Conservation (phyloP, 2,797 vertebrate genomes). For the Capromys pilorides region DNA sequence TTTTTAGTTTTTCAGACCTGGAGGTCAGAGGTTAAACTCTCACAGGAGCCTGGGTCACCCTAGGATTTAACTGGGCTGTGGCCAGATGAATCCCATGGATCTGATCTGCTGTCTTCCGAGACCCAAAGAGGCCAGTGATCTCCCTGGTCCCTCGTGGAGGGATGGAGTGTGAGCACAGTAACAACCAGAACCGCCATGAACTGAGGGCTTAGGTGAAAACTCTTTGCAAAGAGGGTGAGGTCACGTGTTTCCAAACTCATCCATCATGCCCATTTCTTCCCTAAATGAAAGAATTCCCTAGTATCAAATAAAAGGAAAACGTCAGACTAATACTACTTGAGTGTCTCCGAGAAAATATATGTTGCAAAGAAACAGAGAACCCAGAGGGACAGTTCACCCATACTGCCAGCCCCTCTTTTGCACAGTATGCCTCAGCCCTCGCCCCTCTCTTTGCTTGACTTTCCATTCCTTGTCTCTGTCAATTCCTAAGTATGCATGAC, state of each 20-base stretch:
- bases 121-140: neutral
- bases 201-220: slow-evolving; percentile 62
- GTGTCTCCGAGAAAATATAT: neutral
- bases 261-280: neutral
- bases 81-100: neutral
- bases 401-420: neutral
- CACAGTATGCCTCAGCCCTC: neutral
- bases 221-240: slow-evolving; percentile 30
- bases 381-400: neutral
- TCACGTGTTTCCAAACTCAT: neutral
- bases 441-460: neutral
- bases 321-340: rapidly evolving
- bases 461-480: neutral
- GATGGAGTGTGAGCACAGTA: neutral
- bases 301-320: neutral
- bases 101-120: slow-evolving; percentile 33
- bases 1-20: neutral
- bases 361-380: neutral
- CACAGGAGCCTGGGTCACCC: neutral
- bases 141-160: neutral
- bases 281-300: neutral
- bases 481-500: neutral
- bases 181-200: neutral
- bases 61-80: neutral
- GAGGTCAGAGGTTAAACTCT: neutral